Base-by-base conservation (phyloP, 2,113 vertebrate species). In the Hoplias malabaricus region DNA sequence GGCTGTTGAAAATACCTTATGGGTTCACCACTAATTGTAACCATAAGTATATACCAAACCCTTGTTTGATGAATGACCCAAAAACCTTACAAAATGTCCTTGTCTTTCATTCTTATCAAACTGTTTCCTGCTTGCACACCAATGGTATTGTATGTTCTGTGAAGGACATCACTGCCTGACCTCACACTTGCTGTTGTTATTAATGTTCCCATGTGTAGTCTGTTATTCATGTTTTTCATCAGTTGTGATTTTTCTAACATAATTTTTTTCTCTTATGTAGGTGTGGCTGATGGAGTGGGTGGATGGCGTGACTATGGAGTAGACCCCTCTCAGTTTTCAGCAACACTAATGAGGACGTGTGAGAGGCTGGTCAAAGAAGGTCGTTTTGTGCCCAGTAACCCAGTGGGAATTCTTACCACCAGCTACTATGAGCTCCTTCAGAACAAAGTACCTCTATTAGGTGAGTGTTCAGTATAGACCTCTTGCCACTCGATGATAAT, bases 241-340 rank as follows among this genome's bases (percentile, higher is more conserved):
- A n/a, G n/a, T n/a, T n/a, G n/a, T n/a, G n/a, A n/a, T 23, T 14
- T 31, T 61, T 33, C 19, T 34, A 61, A 61, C 29, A 14, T 25
- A 8, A 5, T 16, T 11, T 61, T 36, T 77, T 12, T 50, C 21
- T 66, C 38, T 25, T 42, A 80, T 76, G 54, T 77, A 99, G 98
- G 98, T 27, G 98, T 99, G 33, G 98, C 98, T 40, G 98, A 99
- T 88, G 98, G 97, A 1, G 98, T 99, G 0, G 96, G 98, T 19
- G 98, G 98, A 80, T 99, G 98, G 97, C 92, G 98, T 63, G 98
- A 99, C 92, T 99, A 99, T 23, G 98, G 98, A 3, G 98, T 99
- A 1, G 98, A 99, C 85, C 98, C 98, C 0, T 99, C 98, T 82
- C 96, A 98, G 91, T 99, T 99, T 91, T 99, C 98, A 82, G 95